Evolutionary conservation across 2,113 vertebrate genomes (phyloP).

Genomic region (Leptosomus discolor): DNA sequence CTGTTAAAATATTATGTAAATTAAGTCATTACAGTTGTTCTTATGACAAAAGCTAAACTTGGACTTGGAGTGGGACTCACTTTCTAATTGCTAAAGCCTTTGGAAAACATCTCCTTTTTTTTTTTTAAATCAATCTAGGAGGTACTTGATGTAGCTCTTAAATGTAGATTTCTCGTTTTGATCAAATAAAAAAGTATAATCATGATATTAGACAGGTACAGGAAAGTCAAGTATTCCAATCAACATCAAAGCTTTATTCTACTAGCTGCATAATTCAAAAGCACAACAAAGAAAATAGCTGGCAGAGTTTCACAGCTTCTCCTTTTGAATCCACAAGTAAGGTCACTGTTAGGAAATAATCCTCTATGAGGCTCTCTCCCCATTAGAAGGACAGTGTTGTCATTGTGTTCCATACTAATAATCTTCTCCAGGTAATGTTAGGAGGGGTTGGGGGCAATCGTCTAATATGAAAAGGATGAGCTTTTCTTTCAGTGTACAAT

Average conservation of each 20-base stretch:
- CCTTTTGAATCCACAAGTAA: not conserved
- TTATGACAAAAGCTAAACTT: not conserved
- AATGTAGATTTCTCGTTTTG: not conserved
- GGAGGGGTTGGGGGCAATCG: not conserved
- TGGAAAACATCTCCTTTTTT: not conserved
- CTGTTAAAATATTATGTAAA: not conserved
- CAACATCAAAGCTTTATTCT: slow-evolving; percentile 30
- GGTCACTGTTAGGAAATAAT: not conserved
- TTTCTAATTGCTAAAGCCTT: not conserved
- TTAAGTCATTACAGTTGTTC: not conserved
- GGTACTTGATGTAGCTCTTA: not conserved
- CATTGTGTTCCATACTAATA: not conserved
- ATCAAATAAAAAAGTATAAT: not conserved
- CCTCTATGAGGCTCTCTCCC: not conserved
- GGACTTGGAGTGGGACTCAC: not conserved
- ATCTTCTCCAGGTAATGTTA: not conserved
- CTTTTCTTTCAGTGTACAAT: not conserved
- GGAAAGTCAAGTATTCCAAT: slow-evolving; percentile 30
- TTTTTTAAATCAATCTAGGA: not conserved
- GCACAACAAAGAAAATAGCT: not conserved
- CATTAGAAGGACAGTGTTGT: not conserved
- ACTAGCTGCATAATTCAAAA: not conserved
- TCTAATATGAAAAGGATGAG: not conserved
- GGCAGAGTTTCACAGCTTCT: not conserved
- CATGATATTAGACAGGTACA: not conserved